These are phyloP conservation scores for Dolomedes plantarius DNA, from an alignment of 2,888 invertebrate species.

Conservation along the genomic window DNA sequence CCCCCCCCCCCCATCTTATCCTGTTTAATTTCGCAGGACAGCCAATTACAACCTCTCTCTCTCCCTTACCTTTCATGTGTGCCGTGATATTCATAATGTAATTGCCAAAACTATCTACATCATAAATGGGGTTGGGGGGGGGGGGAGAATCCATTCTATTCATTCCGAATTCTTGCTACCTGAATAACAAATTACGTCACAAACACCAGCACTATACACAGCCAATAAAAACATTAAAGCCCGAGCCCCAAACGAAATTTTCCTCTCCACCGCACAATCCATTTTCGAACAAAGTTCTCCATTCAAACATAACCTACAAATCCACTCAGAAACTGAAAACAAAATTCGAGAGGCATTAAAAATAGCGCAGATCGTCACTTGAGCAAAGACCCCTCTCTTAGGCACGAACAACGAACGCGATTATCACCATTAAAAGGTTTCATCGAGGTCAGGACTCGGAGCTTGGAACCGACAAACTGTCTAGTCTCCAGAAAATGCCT, in stretches of 20 bases:
- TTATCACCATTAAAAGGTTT: neutral
- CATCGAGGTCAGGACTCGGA: neutral
- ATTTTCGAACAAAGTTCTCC: neutral
- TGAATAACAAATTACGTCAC: no score
- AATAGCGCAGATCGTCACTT: neutral
- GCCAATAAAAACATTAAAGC: neutral
- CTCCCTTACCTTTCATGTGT: no score
- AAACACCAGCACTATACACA: neutral
- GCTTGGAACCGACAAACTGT: no score
- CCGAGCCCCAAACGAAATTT: neutral
- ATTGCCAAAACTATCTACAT: no score
- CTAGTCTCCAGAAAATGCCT: no score
- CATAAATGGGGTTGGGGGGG: no score
- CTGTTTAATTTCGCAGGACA: no score
- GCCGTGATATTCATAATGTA: no score
- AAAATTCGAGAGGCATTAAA: conserved; percentile 1
- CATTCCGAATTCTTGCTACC: no score
- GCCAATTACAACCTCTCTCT: no score
- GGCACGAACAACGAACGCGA: neutral
- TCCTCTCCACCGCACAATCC: neutral
- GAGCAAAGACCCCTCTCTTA: neutral
- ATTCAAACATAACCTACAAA: neutral
- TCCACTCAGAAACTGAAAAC: neutral
- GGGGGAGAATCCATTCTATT: no score
- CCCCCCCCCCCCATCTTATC: no score